Evolutionary conservation across 2,113 vertebrate species (phyloP), one percentile per base, ranked within the genome.

Genomic region (Casuarius casuarius): DNA sequence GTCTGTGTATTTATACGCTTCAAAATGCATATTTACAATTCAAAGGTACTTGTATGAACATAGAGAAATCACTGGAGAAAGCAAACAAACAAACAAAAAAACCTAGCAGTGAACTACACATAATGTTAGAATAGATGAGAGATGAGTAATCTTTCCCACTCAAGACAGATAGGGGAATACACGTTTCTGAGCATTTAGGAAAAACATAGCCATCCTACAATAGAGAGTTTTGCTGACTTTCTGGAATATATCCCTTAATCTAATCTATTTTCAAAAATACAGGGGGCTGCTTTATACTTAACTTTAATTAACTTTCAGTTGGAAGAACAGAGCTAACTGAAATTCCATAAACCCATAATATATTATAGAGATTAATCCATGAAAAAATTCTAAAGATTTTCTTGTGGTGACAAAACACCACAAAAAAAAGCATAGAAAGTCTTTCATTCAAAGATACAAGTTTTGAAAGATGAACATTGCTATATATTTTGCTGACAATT

Each of bases 101-200:
- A 29, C 1, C 25, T 10, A 46, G 29, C 66, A 67, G 11, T 78
- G 72, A 83, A 48, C 11, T 26, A 67, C 48, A 31, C 16, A 23
- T 49, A 28, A 46, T 9, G 6, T 58, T 58, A 68, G 10, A 65
- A 61, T 42, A 70, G 25, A 71, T 20, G 4, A 19, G 8, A 74
- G 5, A 77, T 66, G 7, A 87, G 7, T 5, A 63, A 77, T 19
- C 23, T 89, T 72, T 68, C 29, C 17, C 18, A 44, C 4, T 48
- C 25, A 46, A 2, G 56, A 59, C 0, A 1, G 3, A 3, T 10
- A 44, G 33, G 16, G 35, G 7, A 70, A 58, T 25, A 44, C 3
- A 5, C 17, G 8, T 2, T 63, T 81, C 22, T 63, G 61, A 70
- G 42, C 10, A 26, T 25, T 5, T 4, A 82, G 35, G 29, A 49